phyloP scores from a whole-genome alignment of 2,113 vertebrate genomes.

The Tachysurus vachellii region DNA sequence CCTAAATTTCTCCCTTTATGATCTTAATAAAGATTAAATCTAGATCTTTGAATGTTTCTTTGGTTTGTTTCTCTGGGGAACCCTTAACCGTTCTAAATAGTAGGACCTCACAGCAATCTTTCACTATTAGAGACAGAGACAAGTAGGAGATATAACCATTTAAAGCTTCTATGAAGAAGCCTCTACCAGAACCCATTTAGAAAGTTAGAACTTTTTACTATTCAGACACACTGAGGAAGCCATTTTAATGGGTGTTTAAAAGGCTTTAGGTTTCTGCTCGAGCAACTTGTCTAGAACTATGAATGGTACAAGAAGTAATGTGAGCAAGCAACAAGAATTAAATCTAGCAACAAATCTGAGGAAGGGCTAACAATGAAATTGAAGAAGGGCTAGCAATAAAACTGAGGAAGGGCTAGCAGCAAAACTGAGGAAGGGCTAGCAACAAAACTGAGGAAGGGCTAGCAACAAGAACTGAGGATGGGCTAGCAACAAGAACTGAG shows the following conservation, averaged over 20 bases:
- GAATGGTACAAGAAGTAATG: too few species aligned
- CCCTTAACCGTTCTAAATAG: background rate
- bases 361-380: too few species aligned
- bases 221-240: background rate
- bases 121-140: too few species aligned
- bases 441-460: too few species aligned
- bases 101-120: background rate
- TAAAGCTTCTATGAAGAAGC: background rate
- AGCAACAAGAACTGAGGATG: too few species aligned
- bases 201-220: background rate
- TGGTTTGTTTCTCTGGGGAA: background rate
- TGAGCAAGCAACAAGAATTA: too few species aligned
- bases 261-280: background rate
- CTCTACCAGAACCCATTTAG: background rate
- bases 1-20: background rate
- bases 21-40: background rate
- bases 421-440: too few species aligned
- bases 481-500: too few species aligned
- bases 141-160: background rate
- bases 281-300: too few species aligned
- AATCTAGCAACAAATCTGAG: too few species aligned
- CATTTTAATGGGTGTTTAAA: background rate
- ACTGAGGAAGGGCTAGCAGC: too few species aligned
- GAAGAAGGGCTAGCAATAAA: too few species aligned
- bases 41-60: background rate